Evolutionary conservation across 1,140 invertebrate species (phyloP).

Genomic region (Pogonus chalceus): DNA sequence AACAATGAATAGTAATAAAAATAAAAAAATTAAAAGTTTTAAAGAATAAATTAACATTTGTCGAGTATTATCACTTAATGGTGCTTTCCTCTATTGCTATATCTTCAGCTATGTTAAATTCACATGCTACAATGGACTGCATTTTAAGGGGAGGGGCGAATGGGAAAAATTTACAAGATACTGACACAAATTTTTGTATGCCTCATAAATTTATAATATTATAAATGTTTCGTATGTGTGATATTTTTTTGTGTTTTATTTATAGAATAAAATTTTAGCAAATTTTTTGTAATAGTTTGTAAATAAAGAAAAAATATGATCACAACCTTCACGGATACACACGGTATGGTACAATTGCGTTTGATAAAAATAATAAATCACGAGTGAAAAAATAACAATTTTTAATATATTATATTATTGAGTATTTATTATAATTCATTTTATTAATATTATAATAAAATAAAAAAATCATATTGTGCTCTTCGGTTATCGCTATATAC

Average conservation of each 20-base stretch:
- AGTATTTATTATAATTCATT: too few relatives aligned
- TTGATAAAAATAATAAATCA: constrained; percentile 1
- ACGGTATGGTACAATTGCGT: neutral
- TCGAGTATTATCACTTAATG: constrained; percentile 27
- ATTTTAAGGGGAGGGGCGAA: constrained; percentile 31
- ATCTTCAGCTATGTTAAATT: constrained; percentile 31
- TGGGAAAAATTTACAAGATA: constrained; percentile 23
- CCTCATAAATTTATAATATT: constrained; percentile 29
- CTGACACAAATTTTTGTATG: constrained; percentile 32
- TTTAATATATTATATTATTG: too few relatives aligned
- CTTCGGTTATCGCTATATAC: too few relatives aligned
- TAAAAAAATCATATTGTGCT: too few relatives aligned
- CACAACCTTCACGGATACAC: neutral
- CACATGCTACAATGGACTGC: constrained; percentile 35
- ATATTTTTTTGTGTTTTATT: constrained; percentile 26
- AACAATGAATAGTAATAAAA: constrained; percentile 24
- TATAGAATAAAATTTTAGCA: neutral
- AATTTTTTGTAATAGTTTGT: neutral
- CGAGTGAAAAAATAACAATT: too few relatives aligned
- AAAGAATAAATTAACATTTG: constrained; percentile 9
- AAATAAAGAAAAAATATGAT: neutral
- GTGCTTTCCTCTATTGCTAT: constrained; percentile 36
- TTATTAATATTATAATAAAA: too few relatives aligned
- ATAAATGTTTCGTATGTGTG: constrained; percentile 31
- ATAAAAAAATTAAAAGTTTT: constrained; percentile 20